Conservation (phyloP, 2,888 invertebrate genomes). For the Noctua comes region DNA sequence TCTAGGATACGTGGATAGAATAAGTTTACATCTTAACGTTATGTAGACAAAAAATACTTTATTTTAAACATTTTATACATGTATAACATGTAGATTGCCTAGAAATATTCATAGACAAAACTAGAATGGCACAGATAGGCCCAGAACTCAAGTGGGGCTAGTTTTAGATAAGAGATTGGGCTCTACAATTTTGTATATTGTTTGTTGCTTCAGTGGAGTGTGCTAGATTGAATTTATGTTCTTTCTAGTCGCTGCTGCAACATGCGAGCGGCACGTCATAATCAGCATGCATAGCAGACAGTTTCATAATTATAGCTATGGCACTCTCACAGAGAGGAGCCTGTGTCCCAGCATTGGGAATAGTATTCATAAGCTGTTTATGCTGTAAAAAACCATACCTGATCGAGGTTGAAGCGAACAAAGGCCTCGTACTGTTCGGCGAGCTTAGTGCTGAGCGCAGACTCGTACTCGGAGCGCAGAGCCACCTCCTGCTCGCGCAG, state of each 20-base stretch:
- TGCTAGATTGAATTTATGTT: neutral
- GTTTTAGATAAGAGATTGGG: no score
- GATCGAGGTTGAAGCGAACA: slow-evolving; percentile 99
- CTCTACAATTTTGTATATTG: neutral
- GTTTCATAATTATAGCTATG: neutral
- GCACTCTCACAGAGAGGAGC: neutral
- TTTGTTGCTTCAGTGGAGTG: neutral
- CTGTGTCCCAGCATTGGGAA: neutral
- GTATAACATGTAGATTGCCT: neutral
- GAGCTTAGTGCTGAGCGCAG: slow-evolving; percentile 97
- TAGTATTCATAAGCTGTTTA: neutral
- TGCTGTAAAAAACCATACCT: slow-evolving; percentile 89
- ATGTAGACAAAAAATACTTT: neutral
- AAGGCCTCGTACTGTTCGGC: slow-evolving; percentile 99
- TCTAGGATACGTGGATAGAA: neutral
- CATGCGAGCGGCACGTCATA: no score
- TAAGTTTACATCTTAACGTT: neutral
- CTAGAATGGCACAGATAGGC: neutral
- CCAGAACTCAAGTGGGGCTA: neutral
- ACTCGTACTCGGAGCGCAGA: slow-evolving; percentile 98
- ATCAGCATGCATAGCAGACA: neutral
- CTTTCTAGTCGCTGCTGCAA: neutral
- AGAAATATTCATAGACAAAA: neutral
- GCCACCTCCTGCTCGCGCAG: slow-evolving; percentile 98
- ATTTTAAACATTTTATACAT: neutral